Conservation (phyloP, 2,888 invertebrate species). For the Hypomecis atomaria region DNA sequence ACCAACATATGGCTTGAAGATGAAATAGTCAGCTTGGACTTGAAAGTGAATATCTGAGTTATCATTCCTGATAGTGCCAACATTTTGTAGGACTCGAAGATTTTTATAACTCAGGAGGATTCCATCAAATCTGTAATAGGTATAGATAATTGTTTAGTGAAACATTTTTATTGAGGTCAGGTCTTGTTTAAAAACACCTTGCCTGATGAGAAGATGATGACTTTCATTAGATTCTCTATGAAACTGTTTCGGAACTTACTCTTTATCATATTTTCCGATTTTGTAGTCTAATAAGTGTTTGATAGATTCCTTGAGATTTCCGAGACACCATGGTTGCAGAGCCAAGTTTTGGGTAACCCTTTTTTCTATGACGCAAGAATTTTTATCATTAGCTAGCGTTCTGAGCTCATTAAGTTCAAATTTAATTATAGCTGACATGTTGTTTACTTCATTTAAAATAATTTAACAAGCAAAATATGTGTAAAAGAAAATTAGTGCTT, state of each 20-base stretch:
- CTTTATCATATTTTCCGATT: slow-evolving; percentile 86
- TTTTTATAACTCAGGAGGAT: slow-evolving; percentile 88
- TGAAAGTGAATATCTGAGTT: slow-evolving; percentile 87
- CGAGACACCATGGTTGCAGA: slow-evolving; percentile 86
- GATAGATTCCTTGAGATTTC: slow-evolving; percentile 84
- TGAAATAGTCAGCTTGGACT: slow-evolving; percentile 88
- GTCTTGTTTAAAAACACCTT: neutral
- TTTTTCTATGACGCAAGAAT: slow-evolving; percentile 84
- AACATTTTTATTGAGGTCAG: neutral
- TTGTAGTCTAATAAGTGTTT: slow-evolving; percentile 84
- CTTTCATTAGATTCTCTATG: no score
- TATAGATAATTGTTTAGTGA: neutral
- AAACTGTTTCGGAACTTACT: slow-evolving; percentile 72
- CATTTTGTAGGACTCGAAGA: slow-evolving; percentile 82
- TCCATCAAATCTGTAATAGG: slow-evolving; percentile 85
- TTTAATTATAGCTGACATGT: slow-evolving; percentile 78
- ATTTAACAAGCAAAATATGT: slow-evolving; percentile 1
- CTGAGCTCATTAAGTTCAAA: slow-evolving; percentile 82
- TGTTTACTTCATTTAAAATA: slow-evolving; percentile 10
- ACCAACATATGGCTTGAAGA: slow-evolving; percentile 86
- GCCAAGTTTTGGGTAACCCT: slow-evolving; percentile 84
- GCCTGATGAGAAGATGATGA: no score
- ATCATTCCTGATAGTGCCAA: slow-evolving; percentile 86
- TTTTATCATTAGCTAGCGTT: slow-evolving; percentile 81
- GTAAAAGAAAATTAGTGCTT: neutral